Evolutionary conservation across 53 echinoderm and acorn worm genomes (phyloP).

Genomic region (Actinopyga echinites): DNA sequence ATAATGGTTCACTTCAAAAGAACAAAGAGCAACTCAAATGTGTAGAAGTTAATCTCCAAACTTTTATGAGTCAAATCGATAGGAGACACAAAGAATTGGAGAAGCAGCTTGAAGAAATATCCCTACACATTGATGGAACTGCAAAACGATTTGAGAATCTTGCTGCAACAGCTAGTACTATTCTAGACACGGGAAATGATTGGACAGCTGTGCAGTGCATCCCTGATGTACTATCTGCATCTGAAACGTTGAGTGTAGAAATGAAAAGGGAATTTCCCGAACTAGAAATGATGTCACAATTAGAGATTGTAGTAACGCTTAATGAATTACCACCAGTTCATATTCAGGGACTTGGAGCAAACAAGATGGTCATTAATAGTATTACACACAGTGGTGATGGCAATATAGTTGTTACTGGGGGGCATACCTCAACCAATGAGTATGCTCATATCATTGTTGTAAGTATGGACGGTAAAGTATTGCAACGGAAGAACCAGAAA

Average conservation of each 20-base stretch:
- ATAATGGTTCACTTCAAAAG: neutral
- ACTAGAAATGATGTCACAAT: neutral
- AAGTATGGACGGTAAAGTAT: neutral
- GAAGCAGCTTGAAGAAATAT: neutral
- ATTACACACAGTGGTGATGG: neutral
- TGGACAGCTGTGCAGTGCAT: constrained; percentile 13
- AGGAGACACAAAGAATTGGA: neutral
- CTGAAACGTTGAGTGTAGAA: no score
- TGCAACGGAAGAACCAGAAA: neutral
- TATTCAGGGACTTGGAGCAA: neutral
- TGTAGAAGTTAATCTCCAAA: neutral
- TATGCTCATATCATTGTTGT: constrained; percentile 6
- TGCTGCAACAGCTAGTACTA: neutral
- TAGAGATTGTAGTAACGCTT: neutral
- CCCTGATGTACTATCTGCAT: neutral
- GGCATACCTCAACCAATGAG: no score
- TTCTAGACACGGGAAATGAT: neutral
- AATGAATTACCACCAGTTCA: neutral
- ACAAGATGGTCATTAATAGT: neutral
- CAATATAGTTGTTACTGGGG: neutral
- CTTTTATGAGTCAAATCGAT: neutral
- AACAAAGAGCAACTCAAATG: neutral
- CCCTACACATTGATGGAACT: neutral
- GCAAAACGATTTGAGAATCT: constrained; percentile 2
- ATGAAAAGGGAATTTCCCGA: constrained; percentile 14